Evolutionary conservation across 2,113 vertebrate genomes (phyloP).

Genomic region (Caracal caracal): DNA sequence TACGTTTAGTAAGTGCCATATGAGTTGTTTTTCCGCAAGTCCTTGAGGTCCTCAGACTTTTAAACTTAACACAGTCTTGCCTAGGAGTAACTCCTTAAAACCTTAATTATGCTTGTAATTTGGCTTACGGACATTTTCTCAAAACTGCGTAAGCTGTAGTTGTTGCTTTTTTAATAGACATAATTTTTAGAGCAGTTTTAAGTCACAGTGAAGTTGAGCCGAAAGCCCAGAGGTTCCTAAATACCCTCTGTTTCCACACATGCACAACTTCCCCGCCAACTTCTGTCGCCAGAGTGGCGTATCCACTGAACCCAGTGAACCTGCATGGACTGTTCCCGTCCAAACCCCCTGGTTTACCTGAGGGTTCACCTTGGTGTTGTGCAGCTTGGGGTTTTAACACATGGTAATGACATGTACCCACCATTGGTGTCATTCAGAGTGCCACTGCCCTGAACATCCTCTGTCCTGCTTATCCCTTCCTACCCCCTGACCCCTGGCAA

Average conservation of each 20-base stretch:
- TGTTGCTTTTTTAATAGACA: background rate
- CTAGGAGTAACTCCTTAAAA: background rate
- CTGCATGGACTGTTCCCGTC: background rate
- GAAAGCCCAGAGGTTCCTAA: background rate
- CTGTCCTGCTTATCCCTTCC: background rate
- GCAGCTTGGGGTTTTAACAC: background rate
- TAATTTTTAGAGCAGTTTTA: background rate
- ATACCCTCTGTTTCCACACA: too few relatives aligned
- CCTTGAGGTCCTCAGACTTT: background rate
- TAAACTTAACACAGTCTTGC: background rate
- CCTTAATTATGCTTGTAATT: background rate
- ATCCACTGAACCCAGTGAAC: background rate
- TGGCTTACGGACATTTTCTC: background rate
- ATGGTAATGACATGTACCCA: too few relatives aligned
- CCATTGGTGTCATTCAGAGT: background rate
- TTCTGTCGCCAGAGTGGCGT: too few relatives aligned
- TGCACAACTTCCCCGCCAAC: background rate
- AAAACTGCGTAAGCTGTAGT: background rate
- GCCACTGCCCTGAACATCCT: background rate
- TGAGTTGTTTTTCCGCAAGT: background rate
- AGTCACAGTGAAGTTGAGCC: background rate
- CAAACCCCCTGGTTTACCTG: accelerated
- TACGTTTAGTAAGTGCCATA: background rate
- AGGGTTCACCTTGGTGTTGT: background rate
- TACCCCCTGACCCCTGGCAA: accelerated